Evolutionary conservation across 2,888 invertebrate species (phyloP), one percentile per base, ranked within the genome.

Genomic region (Eucriotettix oculatus): DNA sequence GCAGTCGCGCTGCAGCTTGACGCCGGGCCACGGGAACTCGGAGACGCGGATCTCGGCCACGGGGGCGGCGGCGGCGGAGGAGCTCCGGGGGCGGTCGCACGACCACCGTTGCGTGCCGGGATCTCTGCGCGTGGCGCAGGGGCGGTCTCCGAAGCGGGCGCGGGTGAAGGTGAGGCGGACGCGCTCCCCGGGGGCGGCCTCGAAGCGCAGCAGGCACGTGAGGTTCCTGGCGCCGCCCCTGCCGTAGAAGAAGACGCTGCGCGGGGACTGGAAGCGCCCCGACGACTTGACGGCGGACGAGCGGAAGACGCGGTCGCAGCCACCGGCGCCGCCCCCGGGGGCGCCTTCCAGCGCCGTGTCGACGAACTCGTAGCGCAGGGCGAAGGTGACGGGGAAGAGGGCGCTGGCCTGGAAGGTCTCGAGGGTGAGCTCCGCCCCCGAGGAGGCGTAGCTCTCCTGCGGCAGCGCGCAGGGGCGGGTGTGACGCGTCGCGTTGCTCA

Each of bases 341-440:
- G 78, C 76, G 0, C 84, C 84, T 71, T 83, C 84, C 69, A 83
- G 81, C 63, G 82, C 80, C 55, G 83, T 79, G 71, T 89, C 88
- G 17, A 90, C 86, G 70, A 90, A 90, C 73, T 90, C 90, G 73
- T 89, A 90, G 58, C 86, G 82, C 9, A 90, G 79, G 52, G 86
- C 79, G 71, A 90, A 90, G 66, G 40, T 41, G 12, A 87, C 83
- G 3, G 87, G 87, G 70, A 86, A 87, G 56, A 89, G 75, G 9
- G 87, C 86, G 61, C 86, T 87, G n/a, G 87, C 87, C 71, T 86
- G 86, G 68, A 84, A 83, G 75, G 87, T 87, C 64, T 87, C 79
- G 63, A 90, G 80, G 10, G 87, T 86, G 58, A 90, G 75, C 62
- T 87, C 85, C n/a, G 85, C 78, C 10, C 85, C 84, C 29, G 81